Percentiles rank a stretch among this genome's conserved stretches.
Evolutionary conservation across 1,140 invertebrate genomes (phyloP).

Genomic region (Watersipora subatra): DNA sequence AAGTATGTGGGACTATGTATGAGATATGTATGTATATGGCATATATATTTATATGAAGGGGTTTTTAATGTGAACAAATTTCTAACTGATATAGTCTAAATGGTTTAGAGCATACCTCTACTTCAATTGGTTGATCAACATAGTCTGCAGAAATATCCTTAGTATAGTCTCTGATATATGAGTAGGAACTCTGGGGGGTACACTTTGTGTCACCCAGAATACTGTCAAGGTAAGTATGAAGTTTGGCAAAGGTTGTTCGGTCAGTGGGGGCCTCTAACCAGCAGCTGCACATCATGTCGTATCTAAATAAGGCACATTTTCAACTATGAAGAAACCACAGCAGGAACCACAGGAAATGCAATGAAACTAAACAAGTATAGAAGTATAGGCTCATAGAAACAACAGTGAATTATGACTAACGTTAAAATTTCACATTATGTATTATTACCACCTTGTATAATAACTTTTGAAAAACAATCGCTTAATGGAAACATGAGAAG

Average conservation of each 20-base stretch:
- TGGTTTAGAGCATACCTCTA: no score
- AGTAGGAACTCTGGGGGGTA: not conserved
- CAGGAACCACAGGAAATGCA: not conserved
- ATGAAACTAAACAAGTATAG: not conserved
- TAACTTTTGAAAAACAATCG: not conserved
- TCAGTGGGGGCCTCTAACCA: slow-evolving; percentile 62
- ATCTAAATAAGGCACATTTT: slow-evolving; percentile 44
- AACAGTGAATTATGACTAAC: not conserved
- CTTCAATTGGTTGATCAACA: not conserved
- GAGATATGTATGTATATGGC: no score
- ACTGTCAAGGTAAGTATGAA: not conserved
- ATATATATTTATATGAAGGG: no score
- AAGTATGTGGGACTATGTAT: no score
- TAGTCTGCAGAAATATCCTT: not conserved
- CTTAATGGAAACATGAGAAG: not conserved
- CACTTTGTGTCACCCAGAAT: not conserved
- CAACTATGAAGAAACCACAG: not conserved
- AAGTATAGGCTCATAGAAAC: not conserved
- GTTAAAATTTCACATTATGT: not conserved
- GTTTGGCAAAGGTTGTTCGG: slow-evolving; percentile 61
- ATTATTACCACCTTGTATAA: not conserved
- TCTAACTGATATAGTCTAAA: no score
- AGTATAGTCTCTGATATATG: not conserved
- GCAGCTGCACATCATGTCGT: slow-evolving; percentile 68
- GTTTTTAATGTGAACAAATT: no score